Evolutionary conservation across 2,113 vertebrate genomes (phyloP).

Genomic region (Cebus imitator): DNA sequence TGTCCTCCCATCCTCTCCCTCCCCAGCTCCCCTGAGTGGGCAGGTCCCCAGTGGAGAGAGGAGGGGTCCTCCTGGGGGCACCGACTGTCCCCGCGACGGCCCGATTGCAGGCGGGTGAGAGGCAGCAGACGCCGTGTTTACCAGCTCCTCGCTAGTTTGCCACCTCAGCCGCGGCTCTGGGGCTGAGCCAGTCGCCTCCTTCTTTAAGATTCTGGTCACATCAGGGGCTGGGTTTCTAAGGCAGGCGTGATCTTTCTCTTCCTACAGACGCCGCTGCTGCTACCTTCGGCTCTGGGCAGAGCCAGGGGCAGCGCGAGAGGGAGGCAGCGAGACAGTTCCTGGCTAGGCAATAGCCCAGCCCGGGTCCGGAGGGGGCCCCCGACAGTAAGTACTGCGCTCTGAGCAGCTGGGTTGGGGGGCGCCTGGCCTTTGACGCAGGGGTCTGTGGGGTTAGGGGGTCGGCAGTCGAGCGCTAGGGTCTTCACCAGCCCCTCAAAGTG

Average conservation of each 20-base stretch:
- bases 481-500: neutral
- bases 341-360: neutral
- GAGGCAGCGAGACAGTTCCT: neutral
- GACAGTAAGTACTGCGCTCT: constrained; percentile 64
- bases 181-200: constrained; percentile 68
- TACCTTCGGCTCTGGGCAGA: constrained; percentile 42
- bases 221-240: constrained; percentile 72
- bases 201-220: constrained; percentile 80
- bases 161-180: constrained; percentile 37
- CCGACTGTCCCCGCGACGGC: neutral
- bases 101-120: neutral
- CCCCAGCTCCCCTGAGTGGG: neutral
- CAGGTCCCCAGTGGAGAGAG: neutral
- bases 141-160: constrained; percentile 40
- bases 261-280: constrained; percentile 44
- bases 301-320: constrained; percentile 1
- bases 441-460: neutral
- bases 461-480: neutral
- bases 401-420: neutral
- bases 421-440: neutral
- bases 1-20: neutral
- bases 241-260: constrained; percentile 72
- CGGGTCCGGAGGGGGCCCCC: neutral
- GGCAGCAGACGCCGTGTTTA: constrained; percentile 43
- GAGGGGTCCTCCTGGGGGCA: neutral